Evolutionary conservation across 2,888 invertebrate genomes (phyloP).

Genomic region (Ornithoptera priamus): DNA sequence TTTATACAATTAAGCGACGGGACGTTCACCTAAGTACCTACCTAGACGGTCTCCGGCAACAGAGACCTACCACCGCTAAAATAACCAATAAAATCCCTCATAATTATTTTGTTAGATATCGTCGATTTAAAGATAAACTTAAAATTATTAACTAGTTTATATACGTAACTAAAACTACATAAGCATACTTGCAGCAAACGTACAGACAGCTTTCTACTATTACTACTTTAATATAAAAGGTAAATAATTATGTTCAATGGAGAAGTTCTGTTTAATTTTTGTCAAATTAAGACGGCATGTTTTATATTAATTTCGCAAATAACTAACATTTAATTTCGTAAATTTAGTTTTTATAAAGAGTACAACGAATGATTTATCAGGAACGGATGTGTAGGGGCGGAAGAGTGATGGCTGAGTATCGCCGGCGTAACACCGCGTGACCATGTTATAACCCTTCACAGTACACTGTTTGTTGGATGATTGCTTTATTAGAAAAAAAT

Average conservation of each 20-base stretch:
- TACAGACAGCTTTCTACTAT: not conserved
- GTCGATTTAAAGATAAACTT: too few species aligned
- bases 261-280: not conserved
- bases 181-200: not conserved
- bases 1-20: too few species aligned
- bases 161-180: not conserved
- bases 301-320: not conserved
- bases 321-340: not conserved
- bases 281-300: not conserved
- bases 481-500: not conserved
- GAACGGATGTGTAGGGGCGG: conserved; percentile 67
- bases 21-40: too few species aligned
- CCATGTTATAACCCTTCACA: conserved; percentile 15
- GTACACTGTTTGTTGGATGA: not conserved
- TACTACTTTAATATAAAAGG: not conserved
- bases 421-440: conserved; percentile 34
- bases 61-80: too few species aligned
- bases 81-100: too few species aligned
- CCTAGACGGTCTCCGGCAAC: too few species aligned
- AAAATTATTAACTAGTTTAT: not conserved
- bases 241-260: not conserved
- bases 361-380: conserved; percentile 59
- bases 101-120: too few species aligned
- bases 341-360: conserved; percentile 8
- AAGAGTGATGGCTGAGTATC: conserved; percentile 50